These are phyloP conservation scores for Brachionus paranguensis DNA, from an alignment of 1,140 invertebrate species.

Conservation along the genomic window DNA sequence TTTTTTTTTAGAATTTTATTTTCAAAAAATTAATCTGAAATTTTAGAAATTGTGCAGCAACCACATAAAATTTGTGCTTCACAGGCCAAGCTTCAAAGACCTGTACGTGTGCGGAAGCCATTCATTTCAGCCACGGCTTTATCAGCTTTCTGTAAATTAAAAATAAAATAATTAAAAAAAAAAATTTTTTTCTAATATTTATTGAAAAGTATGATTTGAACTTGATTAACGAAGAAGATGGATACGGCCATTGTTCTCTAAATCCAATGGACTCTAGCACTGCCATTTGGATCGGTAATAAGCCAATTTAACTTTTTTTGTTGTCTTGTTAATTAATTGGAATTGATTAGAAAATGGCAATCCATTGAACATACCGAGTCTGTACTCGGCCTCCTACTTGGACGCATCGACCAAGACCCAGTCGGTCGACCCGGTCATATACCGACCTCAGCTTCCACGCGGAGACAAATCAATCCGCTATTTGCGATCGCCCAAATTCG, in stretches of 20 bases:
- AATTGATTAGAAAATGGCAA: constrained; percentile 6
- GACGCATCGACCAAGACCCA: constrained; percentile 36
- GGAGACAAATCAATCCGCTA: constrained; percentile 4
- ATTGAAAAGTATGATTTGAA: constrained; percentile 20
- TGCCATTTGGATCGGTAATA: constrained; percentile 29
- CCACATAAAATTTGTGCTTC: constrained; percentile 18
- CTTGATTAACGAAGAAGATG: constrained; percentile 38
- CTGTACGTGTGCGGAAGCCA: constrained; percentile 13
- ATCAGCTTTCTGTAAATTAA: background rate
- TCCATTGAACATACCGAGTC: background rate
- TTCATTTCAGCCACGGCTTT: constrained; percentile 9
- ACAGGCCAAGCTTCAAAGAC: constrained; percentile 2
- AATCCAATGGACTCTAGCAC: constrained; percentile 25
- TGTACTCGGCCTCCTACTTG: constrained; percentile 21
- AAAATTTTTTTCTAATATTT: background rate
- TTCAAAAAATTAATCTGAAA: background rate
- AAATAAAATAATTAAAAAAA: background rate
- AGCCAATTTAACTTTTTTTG: background rate
- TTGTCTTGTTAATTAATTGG: background rate
- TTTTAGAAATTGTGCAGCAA: constrained; percentile 23
- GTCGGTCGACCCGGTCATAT: constrained; percentile 37
- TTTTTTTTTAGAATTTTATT: background rate
- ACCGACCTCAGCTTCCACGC: constrained; percentile 11
- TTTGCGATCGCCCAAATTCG: constrained; percentile 33
- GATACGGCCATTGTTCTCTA: constrained; percentile 36